A percentile compares a stretch with the other conserved stretches of the same genome.
phyloP scores from a whole-genome alignment of 2,113 vertebrate genomes.

The Quiscalus mexicanus region DNA sequence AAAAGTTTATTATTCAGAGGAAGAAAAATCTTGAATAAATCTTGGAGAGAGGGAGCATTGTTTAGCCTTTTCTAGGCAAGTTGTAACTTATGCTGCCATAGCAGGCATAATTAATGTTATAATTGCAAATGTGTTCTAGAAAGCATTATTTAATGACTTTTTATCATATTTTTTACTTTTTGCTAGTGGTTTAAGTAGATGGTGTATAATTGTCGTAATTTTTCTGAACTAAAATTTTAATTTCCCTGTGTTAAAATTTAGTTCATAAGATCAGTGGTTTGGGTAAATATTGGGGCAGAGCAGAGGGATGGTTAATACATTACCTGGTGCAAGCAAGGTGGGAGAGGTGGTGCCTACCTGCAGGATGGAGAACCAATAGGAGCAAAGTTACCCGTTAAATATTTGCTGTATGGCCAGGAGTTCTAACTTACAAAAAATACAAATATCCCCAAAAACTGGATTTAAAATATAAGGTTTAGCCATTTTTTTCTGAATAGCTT shows the following conservation, averaged over 20 bases:
- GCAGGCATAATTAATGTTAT: slow-evolving; percentile 44
- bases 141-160: not conserved
- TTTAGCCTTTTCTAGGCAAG: not conserved
- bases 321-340: not conserved
- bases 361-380: not conserved
- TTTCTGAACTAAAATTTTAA: not conserved
- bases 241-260: not conserved
- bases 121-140: slow-evolving; percentile 17
- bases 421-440: not conserved
- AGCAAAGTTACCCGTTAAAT: not conserved
- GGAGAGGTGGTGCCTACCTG: not conserved
- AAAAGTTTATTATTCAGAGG: not conserved
- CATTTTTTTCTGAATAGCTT: not conserved
- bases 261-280: not conserved
- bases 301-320: not conserved
- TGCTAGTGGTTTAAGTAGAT: not conserved
- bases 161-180: not conserved
- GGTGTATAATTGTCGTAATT: not conserved
- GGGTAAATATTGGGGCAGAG: not conserved
- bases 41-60: not conserved
- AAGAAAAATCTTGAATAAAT: not conserved
- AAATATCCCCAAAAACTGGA: not conserved
- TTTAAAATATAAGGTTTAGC: not conserved
- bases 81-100: not conserved
- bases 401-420: not conserved